A percentile compares a stretch with the other conserved stretches of the same genome.
These are phyloP conservation scores for Trogon melanurus DNA, from an alignment of 2,113 vertebrate genomes.

Conservation along the genomic window DNA sequence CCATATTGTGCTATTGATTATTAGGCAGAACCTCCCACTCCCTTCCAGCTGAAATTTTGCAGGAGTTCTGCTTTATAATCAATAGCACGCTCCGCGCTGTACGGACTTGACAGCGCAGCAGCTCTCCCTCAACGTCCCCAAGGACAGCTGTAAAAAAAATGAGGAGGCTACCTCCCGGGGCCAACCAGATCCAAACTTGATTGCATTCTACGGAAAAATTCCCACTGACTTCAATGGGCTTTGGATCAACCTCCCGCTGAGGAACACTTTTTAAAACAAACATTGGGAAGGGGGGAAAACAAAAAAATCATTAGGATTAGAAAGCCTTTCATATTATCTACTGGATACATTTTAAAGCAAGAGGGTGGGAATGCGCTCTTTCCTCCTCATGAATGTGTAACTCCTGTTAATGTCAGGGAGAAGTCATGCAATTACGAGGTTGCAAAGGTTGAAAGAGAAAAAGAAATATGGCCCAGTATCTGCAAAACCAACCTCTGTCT, in stretches of 20 bases:
- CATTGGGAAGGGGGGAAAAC: not conserved
- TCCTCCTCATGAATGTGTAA: constrained; percentile 22
- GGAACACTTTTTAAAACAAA: constrained; percentile 67
- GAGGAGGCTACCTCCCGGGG: constrained; percentile 43
- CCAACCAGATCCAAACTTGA: constrained; percentile 58
- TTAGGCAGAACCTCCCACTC: constrained; percentile 18
- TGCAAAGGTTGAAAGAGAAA: not conserved
- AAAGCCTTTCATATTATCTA: constrained; percentile 60
- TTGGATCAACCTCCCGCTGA: constrained; percentile 40
- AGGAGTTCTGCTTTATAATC: constrained; percentile 59
- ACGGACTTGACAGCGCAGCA: constrained; percentile 23
- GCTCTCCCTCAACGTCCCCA: constrained; percentile 35
- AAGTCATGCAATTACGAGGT: not conserved
- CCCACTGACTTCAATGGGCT: constrained; percentile 68
- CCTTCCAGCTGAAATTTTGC: constrained; percentile 54
- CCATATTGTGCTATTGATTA: constrained; percentile 68
- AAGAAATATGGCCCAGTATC: not conserved
- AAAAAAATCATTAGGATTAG: constrained; percentile 36
- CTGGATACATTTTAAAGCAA: constrained; percentile 48
- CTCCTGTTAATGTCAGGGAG: not conserved
- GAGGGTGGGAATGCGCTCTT: constrained; percentile 53
- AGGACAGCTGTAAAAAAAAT: constrained; percentile 68
- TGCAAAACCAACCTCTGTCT: not conserved
- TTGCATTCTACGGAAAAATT: constrained; percentile 61
- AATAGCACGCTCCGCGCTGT: constrained; percentile 16